A percentile compares a stretch with the other conserved stretches of the same genome.
Evolutionary conservation across 2,113 vertebrate genomes (phyloP).

Genomic region (Etheostoma cragini): DNA sequence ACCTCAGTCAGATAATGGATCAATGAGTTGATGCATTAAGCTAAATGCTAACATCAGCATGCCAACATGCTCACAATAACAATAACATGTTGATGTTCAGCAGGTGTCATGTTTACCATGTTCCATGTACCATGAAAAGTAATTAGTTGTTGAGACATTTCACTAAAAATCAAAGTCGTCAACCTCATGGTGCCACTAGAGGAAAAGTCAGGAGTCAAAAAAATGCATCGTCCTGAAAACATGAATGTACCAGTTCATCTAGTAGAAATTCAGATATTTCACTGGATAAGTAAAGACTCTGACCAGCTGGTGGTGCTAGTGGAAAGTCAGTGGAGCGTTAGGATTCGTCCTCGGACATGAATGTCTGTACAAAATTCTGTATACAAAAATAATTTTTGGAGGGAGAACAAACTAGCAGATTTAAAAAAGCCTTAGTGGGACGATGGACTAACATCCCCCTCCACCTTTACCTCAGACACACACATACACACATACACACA

Average conservation of each 20-base stretch:
- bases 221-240: background rate
- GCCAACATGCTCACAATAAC: background rate
- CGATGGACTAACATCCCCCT: conserved; percentile 46
- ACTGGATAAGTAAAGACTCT: background rate
- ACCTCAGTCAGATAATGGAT: too few species aligned
- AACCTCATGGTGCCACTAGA: background rate
- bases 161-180: background rate
- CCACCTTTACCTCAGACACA: conserved; percentile 49
- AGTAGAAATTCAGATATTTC: background rate
- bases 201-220: background rate
- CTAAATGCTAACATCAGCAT: background rate
- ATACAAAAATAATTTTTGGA: conserved; percentile 5
- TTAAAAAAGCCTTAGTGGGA: conserved; percentile 39
- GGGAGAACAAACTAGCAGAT: conserved; percentile 27
- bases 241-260: background rate
- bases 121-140: background rate
- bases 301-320: background rate
- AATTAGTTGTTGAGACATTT: background rate
- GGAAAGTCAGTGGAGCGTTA: background rate
- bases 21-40: too few species aligned
- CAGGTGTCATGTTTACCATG: background rate
- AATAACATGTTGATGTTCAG: background rate
- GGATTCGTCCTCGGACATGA: background rate
- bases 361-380: background rate
- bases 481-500: background rate